phyloP scores from a whole-genome alignment of 2,888 invertebrate species.

The Rhagonycha fulva region DNA sequence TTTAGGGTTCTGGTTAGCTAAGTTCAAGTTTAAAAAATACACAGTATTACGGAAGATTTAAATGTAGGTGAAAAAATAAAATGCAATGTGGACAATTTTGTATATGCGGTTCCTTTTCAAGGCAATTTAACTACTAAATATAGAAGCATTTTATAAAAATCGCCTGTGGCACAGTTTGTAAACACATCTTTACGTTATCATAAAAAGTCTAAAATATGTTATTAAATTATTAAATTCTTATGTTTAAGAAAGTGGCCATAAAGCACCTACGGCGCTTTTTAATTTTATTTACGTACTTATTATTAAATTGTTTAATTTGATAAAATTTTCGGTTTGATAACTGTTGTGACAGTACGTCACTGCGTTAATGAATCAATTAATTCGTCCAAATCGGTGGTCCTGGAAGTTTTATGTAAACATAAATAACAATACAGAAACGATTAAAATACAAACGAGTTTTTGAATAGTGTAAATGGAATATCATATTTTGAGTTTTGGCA shows the following conservation, averaged over 20 bases:
- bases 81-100: not conserved
- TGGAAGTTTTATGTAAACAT: not conserved
- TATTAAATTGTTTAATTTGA: not conserved
- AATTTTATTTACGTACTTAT: not conserved
- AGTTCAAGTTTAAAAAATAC: not conserved
- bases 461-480: not conserved
- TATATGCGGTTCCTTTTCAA: too few species aligned
- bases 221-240: too few species aligned
- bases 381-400: not conserved
- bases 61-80: not conserved
- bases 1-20: not conserved
- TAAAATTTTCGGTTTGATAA: not conserved
- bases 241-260: not conserved
- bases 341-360: not conserved
- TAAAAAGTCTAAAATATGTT: too few species aligned
- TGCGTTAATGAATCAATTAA: not conserved
- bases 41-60: not conserved
- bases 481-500: constrained; percentile 5
- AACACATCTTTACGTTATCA: too few species aligned
- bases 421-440: not conserved
- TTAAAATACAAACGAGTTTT: not conserved
- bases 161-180: too few species aligned
- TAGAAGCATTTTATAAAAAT: too few species aligned
- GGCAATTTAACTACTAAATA: too few species aligned
- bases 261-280: not conserved